Percentiles rank a stretch among this genome's conserved stretches.
Evolutionary conservation across 2,888 invertebrate genomes (phyloP).

Genomic region (Sesamia inferens): DNA sequence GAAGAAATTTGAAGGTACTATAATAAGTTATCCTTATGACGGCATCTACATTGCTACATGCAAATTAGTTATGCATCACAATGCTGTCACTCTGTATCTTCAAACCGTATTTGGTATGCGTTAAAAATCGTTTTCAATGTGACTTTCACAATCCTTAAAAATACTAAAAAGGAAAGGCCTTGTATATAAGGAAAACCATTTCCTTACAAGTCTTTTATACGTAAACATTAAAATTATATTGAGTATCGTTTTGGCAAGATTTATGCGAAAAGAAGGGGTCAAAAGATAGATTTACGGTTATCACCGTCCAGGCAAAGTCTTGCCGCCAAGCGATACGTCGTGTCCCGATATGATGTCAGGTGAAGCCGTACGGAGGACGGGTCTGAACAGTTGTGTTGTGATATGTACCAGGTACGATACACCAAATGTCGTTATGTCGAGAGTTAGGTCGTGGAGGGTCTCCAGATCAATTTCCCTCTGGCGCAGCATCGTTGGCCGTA

Average conservation of each 20-base stretch:
- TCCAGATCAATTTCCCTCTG: no score
- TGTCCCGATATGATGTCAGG: no score
- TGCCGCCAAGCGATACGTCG: no score
- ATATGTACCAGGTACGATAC: no score
- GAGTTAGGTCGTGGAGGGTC: no score
- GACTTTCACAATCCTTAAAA: not conserved
- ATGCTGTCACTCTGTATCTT: conserved; percentile 3
- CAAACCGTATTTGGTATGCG: not conserved
- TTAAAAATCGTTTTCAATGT: not conserved
- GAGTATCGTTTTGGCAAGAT: conserved; percentile 26
- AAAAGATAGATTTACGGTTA: not conserved
- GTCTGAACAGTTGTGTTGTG: no score
- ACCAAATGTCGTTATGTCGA: no score
- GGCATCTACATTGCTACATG: not conserved
- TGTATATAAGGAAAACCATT: conserved; percentile 31
- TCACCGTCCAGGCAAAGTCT: no score
- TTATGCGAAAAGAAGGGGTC: no score
- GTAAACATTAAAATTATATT: conserved; percentile 17
- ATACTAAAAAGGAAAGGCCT: conserved; percentile 25
- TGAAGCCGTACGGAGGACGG: no score
- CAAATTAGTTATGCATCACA: not conserved
- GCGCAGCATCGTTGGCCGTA: no score
- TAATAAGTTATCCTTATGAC: not conserved
- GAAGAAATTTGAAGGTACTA: not conserved
- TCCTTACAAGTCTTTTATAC: conserved; percentile 1